Conservation (phyloP, 2,888 invertebrate genomes). For the Schizaphis graminum region DNA sequence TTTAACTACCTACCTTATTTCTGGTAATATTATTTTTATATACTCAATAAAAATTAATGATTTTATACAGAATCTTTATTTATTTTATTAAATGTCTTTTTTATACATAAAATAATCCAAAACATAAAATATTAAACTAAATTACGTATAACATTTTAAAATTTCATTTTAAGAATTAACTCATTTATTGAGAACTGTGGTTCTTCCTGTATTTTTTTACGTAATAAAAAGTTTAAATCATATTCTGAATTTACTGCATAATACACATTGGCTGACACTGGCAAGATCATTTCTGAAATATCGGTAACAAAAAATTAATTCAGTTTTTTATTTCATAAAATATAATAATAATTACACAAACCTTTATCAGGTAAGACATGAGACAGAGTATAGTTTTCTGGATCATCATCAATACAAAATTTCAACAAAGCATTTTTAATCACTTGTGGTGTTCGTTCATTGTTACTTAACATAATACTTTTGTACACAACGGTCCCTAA, state of each 20-base stretch:
- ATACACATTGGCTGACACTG: constrained; percentile 96
- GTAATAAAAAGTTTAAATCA: constrained; percentile 91
- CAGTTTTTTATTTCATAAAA: background rate
- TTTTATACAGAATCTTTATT: background rate
- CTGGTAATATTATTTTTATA: background rate
- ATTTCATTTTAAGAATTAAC: background rate
- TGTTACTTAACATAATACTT: constrained; percentile 97
- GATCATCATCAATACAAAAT: constrained; percentile 89
- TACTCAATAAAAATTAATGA: background rate
- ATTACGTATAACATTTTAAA: background rate
- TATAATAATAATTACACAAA: constrained; percentile 69
- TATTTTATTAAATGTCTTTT: background rate
- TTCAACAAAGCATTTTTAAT: constrained; percentile 96
- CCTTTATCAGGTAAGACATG: constrained; percentile 94
- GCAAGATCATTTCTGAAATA: constrained; percentile 86
- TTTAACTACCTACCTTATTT: background rate
- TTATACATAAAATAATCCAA: background rate
- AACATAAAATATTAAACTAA: background rate
- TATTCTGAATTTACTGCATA: constrained; percentile 96
- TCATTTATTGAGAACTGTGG: constrained; percentile 40
- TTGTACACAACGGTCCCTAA: constrained; percentile 87
- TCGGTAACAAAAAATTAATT: constrained; percentile 55
- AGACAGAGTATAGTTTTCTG: constrained; percentile 88
- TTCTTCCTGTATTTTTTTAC: constrained; percentile 75
- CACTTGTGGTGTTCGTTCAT: constrained; percentile 94